A percentile compares a stretch with the other conserved stretches of the same genome.
phyloP scores from a whole-genome alignment of 2,113 vertebrate species.

The Ardeotis arabs region DNA sequence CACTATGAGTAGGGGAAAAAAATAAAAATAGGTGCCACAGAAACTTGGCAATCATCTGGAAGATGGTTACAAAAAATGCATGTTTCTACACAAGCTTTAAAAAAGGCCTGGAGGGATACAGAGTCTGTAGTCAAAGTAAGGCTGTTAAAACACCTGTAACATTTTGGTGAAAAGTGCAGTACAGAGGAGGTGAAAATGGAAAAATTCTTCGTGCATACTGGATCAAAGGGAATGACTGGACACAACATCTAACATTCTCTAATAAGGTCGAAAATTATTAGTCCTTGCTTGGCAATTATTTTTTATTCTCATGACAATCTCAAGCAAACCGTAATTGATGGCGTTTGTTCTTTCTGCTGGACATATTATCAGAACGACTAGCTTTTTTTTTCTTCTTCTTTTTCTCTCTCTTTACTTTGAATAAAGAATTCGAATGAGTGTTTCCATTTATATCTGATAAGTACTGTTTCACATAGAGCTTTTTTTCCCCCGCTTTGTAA shows the following conservation, averaged over 20 bases:
- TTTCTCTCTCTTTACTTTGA: conserved; percentile 1
- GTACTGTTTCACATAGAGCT: conserved; percentile 41
- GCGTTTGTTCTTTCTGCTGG: background rate
- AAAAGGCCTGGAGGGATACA: background rate
- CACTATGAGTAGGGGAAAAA: background rate
- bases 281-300: background rate
- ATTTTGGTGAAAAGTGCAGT: background rate
- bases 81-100: background rate
- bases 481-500: conserved; percentile 10
- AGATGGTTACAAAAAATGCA: background rate
- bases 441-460: conserved; percentile 64
- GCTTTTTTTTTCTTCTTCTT: background rate
- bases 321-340: background rate
- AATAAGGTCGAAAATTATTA: conserved; percentile 15
- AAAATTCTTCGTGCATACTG: background rate
- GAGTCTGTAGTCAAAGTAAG: background rate
- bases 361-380: background rate
- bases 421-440: conserved; percentile 34
- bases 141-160: conserved; percentile 6
- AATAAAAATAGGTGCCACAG: background rate
- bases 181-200: background rate
- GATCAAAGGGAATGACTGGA: background rate
- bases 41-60: background rate
- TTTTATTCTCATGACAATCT: conserved; percentile 21
- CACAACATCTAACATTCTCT: background rate